Evolutionary conservation across 2,797 vertebrate genomes (phyloP).

Genomic region (Dermochelys coriacea): DNA sequence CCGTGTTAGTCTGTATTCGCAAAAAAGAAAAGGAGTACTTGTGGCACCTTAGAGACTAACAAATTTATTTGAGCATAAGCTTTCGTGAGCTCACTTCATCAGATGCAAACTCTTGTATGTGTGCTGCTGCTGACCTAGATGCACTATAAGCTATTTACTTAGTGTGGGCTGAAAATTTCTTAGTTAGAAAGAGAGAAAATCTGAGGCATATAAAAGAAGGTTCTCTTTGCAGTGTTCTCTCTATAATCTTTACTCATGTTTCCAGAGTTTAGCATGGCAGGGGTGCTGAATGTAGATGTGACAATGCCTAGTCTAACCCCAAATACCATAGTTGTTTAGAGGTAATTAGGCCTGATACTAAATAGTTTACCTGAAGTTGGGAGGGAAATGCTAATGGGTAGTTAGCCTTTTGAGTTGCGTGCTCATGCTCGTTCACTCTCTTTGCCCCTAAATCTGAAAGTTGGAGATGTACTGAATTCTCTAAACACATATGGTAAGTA

Average conservation of each 20-base stretch:
- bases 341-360: background rate
- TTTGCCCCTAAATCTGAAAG: background rate
- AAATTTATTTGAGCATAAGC: too few relatives aligned
- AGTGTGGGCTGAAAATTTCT: background rate
- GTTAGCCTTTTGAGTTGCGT: background rate
- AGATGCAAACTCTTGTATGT: background rate
- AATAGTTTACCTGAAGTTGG: background rate
- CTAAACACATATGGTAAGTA: background rate
- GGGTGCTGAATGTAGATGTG: background rate
- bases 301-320: background rate
- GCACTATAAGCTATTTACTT: background rate
- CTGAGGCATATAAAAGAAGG: background rate
- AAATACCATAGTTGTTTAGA: fast-evolving
- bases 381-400: background rate
- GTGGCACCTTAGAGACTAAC: too few relatives aligned
- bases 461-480: background rate
- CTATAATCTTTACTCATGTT: background rate
- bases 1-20: too few relatives aligned
- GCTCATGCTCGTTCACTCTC: too few relatives aligned
- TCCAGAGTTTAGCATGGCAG: background rate
- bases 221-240: background rate
- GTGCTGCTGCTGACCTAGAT: background rate
- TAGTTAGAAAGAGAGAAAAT: background rate
- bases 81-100: too few relatives aligned
- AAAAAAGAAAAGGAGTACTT: too few relatives aligned